Evolutionary conservation across 1,140 invertebrate genomes (phyloP).

Genomic region (Zophobas morio): DNA sequence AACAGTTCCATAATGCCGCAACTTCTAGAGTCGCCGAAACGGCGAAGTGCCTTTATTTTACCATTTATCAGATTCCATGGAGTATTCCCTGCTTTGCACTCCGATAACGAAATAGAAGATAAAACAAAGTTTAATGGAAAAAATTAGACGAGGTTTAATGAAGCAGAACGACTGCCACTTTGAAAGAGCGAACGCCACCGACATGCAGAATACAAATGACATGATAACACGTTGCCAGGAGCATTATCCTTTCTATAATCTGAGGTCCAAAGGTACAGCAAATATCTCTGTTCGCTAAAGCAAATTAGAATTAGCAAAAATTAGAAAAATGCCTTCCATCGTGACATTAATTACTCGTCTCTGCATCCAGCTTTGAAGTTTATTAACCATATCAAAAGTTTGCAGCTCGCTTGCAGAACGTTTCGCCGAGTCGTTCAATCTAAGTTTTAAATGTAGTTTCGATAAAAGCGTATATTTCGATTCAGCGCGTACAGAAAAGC

Average conservation of each 20-base stretch:
- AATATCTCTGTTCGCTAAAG: background rate
- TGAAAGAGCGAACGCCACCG: background rate
- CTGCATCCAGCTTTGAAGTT: background rate
- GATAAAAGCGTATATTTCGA: constrained; percentile 35
- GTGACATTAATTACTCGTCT: background rate
- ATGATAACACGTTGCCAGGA: background rate
- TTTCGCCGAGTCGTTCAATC: constrained; percentile 25
- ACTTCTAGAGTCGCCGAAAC: background rate
- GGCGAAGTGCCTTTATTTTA: background rate
- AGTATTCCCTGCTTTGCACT: background rate
- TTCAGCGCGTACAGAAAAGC: constrained; percentile 28
- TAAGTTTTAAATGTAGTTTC: constrained; percentile 42
- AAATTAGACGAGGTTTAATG: constrained; percentile 14
- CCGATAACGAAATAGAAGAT: constrained; percentile 14
- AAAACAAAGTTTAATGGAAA: constrained; percentile 15
- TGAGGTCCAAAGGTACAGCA: background rate
- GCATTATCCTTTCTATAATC: background rate
- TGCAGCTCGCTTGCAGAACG: background rate
- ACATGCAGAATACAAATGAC: constrained; percentile 9
- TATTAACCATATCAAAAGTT: background rate
- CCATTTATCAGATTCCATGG: background rate
- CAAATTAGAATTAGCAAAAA: background rate
- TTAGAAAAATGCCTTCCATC: background rate
- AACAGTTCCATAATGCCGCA: background rate
- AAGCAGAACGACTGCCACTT: constrained; percentile 12